Conservation (phyloP, 2,888 invertebrate species). For the Linhomoeus sp. region DNA sequence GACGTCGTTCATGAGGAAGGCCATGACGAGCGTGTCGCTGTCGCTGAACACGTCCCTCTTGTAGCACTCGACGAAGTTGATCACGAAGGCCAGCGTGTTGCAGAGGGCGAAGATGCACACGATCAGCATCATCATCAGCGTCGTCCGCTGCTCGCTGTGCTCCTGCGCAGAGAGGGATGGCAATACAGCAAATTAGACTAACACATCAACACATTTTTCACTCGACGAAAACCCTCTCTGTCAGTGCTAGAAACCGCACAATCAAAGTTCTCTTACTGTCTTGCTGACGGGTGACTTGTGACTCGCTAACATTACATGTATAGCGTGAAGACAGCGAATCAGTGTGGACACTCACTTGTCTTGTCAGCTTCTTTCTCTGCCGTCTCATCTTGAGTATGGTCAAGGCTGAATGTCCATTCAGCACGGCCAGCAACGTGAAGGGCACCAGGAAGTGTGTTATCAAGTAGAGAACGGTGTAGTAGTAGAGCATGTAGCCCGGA, state of each 20-base stretch:
- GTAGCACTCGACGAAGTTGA: background rate
- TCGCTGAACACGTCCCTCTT: background rate
- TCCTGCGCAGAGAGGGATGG: constrained; percentile 12
- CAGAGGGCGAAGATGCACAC: constrained; percentile 19
- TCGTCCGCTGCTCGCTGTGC: constrained; percentile 20
- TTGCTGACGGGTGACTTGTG: too few species aligned
- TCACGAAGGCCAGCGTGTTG: constrained; percentile 16
- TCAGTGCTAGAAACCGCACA: too few species aligned
- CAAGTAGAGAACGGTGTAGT: constrained; percentile 19
- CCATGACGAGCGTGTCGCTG: constrained; percentile 6
- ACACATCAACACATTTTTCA: too few species aligned
- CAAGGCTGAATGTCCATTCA: constrained; percentile 14
- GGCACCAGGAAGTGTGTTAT: constrained; percentile 22
- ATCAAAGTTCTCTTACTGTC: too few species aligned
- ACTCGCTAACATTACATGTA: too few species aligned
- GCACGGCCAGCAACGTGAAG: constrained; percentile 17
- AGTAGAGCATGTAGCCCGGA: constrained; percentile 15
- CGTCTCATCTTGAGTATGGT: constrained; percentile 15
- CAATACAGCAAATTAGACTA: too few species aligned
- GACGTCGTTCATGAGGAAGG: constrained; percentile 20
- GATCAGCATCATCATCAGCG: constrained; percentile 21
- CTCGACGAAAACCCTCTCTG: too few species aligned
- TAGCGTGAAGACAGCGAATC: too few species aligned
- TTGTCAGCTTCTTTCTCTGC: constrained; percentile 15
- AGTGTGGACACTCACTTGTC: too few species aligned